A percentile compares a stretch with the other conserved stretches of the same genome.
These are phyloP conservation scores for Radopholus similis DNA, from an alignment of 1,140 invertebrate species.

Conservation along the genomic window DNA sequence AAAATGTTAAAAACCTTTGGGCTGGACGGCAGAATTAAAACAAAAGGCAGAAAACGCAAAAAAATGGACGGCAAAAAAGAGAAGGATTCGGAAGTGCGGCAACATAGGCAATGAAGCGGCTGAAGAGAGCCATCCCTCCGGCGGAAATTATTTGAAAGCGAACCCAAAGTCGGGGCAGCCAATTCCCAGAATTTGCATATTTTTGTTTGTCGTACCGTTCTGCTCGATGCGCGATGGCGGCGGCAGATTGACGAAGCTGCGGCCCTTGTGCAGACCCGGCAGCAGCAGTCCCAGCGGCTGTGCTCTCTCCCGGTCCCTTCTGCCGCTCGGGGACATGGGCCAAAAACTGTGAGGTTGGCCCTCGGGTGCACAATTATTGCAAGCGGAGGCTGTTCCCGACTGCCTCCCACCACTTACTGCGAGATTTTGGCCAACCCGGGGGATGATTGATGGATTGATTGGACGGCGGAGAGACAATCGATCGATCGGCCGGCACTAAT, in stretches of 20 bases:
- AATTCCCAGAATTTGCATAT: background rate
- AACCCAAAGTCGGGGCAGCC: no score
- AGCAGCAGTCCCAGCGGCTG: background rate
- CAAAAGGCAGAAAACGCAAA: background rate
- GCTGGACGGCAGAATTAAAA: background rate
- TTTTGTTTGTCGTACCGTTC: slow-evolving; percentile 7
- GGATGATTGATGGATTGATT: no score
- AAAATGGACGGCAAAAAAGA: background rate
- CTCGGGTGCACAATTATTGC: no score
- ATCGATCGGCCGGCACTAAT: no score
- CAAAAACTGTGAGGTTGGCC: no score
- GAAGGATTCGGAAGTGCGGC: background rate
- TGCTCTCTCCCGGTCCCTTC: background rate
- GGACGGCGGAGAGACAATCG: no score
- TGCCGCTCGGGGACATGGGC: background rate
- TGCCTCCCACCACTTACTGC: no score
- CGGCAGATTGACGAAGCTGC: slow-evolving; percentile 18
- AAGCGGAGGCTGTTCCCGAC: no score
- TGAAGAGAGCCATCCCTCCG: no score
- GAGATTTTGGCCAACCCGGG: no score
- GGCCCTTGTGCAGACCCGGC: background rate
- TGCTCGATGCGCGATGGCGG: slow-evolving; percentile 17
- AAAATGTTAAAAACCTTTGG: background rate
- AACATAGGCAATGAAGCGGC: background rate
- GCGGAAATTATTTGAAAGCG: no score